A percentile compares a stretch with the other conserved stretches of the same genome.
phyloP scores from a whole-genome alignment of 2,113 vertebrate genomes.

The Lepidothrix coronata region DNA sequence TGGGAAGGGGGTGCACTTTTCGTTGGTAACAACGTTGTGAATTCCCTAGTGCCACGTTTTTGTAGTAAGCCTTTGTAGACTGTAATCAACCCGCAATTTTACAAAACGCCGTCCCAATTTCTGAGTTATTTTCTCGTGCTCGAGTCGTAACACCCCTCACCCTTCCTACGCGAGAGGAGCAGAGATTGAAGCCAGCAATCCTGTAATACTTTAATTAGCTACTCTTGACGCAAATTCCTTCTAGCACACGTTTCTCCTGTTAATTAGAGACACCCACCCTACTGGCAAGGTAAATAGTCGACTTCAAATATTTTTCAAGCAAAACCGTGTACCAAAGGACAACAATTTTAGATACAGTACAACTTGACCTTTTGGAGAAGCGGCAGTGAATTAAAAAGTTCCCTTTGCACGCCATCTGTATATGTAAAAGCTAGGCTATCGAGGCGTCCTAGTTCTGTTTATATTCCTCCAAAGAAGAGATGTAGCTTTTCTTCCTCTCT shows the following conservation, averaged over 20 bases:
- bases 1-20: neutral
- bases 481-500: neutral
- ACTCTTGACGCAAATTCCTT: conserved; percentile 10
- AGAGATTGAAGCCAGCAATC: neutral
- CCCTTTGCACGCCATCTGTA: conserved; percentile 63
- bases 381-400: conserved; percentile 47
- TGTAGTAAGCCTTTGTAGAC: neutral
- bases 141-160: neutral
- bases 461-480: conserved; percentile 63
- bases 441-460: conserved; percentile 71
- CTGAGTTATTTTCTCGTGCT: neutral
- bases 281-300: neutral
- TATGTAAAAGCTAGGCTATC: conserved; percentile 60
- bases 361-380: conserved; percentile 69
- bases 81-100: neutral
- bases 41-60: neutral
- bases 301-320: neutral
- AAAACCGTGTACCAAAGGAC: neutral
- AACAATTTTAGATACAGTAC: conserved; percentile 28
- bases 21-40: neutral
- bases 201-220: conserved; percentile 44
- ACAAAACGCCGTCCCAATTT: neutral
- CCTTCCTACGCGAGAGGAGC: neutral
- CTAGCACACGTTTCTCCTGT: neutral
- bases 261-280: conserved; percentile 15